Base-by-base conservation (phyloP, 2,888 invertebrate genomes). In the Melinaea marsaeus region DNA sequence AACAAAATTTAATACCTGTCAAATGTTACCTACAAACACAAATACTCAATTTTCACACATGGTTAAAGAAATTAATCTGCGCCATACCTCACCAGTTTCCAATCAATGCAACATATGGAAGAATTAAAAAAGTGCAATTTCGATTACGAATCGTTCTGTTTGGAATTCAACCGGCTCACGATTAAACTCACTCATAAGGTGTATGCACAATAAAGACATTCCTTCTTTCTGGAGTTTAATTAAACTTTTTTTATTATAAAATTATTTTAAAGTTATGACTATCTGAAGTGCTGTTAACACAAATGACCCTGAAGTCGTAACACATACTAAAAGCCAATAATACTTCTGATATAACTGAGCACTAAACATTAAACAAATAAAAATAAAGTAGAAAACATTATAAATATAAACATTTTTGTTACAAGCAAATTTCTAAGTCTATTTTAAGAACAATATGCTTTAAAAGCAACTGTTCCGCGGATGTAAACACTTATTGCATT, bases 41-140 rank as follows among this genome's bases (percentile, higher is more conserved):
- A 51, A 22, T 51, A 51, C 7, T 9, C 51, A 3, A 51, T 32
- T 51, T 51, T 32, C 32, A 32, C 51, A 32, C 32, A 32, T 2
- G 22, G 51, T 51, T 51, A 51, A 51, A 32, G 32, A 51, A 51
- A 51, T 51, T 51, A 51, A 51, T 51, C 51, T 51, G 51, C 11
- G 51, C 51, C 51, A 51, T 51, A 51, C 51, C 51, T 51, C 51
- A 51, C 51, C 51, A 51, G 51, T 51, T 51, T 65, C 48, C 65
- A 67, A 67, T 65, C 65, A 61, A 48, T 65, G 56, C 62, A 37
- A 67, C 57, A 62, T 61, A 59, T 65, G 63, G 63, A 67, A 63
- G 67, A 67, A 61, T 67, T 61, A 63, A 67, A 67, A 67, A 64
- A 61, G 57, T 61, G 58, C 58, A 61, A 61, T 68, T 66, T 64